phyloP scores from a whole-genome alignment of 1,140 invertebrate genomes.

The Tetramorium alpestre region DNA sequence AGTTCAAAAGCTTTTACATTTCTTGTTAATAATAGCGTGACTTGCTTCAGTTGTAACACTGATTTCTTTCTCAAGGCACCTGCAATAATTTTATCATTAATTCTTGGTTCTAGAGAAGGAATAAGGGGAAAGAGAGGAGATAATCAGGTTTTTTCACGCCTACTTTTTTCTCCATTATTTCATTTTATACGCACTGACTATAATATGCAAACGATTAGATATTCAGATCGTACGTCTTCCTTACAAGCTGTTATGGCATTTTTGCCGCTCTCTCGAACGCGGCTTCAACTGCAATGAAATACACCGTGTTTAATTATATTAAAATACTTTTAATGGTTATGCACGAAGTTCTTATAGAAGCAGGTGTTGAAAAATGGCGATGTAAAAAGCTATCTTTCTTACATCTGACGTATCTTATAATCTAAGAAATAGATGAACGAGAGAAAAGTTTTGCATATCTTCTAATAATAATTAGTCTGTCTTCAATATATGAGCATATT shows the following conservation, averaged over 20 bases:
- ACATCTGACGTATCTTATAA: slow-evolving; percentile 7
- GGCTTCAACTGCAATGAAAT: slow-evolving; percentile 16
- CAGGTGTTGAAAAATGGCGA: slow-evolving; percentile 37
- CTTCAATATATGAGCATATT: neutral
- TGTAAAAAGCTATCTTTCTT: slow-evolving; percentile 13
- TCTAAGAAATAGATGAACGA: neutral
- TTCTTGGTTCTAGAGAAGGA: slow-evolving; percentile 24
- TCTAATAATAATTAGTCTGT: neutral
- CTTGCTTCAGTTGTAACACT: neutral
- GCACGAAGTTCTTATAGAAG: slow-evolving; percentile 19
- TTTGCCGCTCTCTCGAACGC: neutral
- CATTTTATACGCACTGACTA: slow-evolving; percentile 23
- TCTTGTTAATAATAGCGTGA: slow-evolving; percentile 22
- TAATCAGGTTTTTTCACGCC: slow-evolving; percentile 30
- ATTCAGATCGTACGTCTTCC: slow-evolving; percentile 32
- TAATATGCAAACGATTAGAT: slow-evolving; percentile 49
- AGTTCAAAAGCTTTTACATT: neutral
- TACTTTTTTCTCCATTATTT: slow-evolving; percentile 33
- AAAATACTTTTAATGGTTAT: slow-evolving; percentile 24
- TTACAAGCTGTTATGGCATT: neutral
- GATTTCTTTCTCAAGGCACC: slow-evolving; percentile 9
- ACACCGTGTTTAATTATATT: slow-evolving; percentile 33
- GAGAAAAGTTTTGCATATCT: neutral
- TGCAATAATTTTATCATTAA: slow-evolving; percentile 50
- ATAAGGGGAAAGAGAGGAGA: neutral